Evolutionary conservation across 2,888 invertebrate species (phyloP), one percentile per base, ranked within the genome.

Genomic region (Ferdinandea cuprea): DNA sequence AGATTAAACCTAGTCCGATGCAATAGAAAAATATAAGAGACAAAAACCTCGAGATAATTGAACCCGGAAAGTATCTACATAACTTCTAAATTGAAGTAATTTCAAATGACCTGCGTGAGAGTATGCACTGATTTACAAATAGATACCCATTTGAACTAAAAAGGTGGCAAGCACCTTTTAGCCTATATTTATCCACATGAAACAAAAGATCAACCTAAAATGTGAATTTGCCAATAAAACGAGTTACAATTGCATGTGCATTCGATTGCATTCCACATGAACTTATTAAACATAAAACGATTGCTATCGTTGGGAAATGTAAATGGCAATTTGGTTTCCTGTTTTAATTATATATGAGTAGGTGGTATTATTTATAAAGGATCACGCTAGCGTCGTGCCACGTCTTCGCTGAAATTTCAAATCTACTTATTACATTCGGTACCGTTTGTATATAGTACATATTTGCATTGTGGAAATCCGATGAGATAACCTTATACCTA

Each of bases 261-360:
- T 52, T 32, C 8, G 44, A 44, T 28, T 58, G 19, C 11, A 74
- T 58, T 13, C n/a, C 15, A 40, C 25, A 63, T 48, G 46, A 5
- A 32, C 32, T 11, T 19, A 19, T 9, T 5, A 44, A 37, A 35
- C 25, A 0, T 11, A 30, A 30, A 37, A n/a, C 11, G 72, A 56
- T 63, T 73, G 9, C 46, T 30, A 56, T 56, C 54, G 21, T 56
- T 46, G 32, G 25, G n/a, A 72, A 72, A 72, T 73, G 56, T 15
- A 68, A 76, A 56, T 37, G 44, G 37, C 37, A 59, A 56, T 50
- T 52, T 46, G 3, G 7, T 28, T 13, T 15, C 13, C 19, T n/a
- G n/a, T n/a, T n/a, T n/a, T n/a, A n/a, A n/a, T n/a, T n/a, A n/a
- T n/a, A n/a, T 30, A 28, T 17, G 19, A 30, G 21, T 13, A 25